A percentile compares a stretch with the other conserved stretches of the same genome.
These are phyloP conservation scores for Agonopterix heracliana DNA, from an alignment of 2,888 invertebrate species.

Conservation along the genomic window DNA sequence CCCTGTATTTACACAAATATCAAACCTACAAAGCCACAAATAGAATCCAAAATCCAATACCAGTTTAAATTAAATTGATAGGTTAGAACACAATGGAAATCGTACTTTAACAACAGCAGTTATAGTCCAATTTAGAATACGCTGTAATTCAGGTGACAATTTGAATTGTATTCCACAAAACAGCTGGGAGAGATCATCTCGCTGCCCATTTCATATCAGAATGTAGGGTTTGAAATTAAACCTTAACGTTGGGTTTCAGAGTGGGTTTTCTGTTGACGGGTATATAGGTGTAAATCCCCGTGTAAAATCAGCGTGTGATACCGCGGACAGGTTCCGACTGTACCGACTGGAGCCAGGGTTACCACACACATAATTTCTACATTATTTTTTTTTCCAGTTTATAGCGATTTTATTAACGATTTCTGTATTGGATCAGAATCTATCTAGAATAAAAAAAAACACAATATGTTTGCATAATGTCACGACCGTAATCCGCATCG, in stretches of 20 bases:
- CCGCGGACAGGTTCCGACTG: conserved; percentile 56
- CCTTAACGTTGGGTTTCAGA: conserved; percentile 16
- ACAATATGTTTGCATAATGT: too few relatives aligned
- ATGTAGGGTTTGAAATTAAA: conserved; percentile 16
- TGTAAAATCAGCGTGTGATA: conserved; percentile 48
- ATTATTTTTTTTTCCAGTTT: too few relatives aligned
- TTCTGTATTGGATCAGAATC: too few relatives aligned
- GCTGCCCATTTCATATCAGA: conserved; percentile 34
- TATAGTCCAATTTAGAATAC: conserved; percentile 32
- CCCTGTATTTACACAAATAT: conserved; percentile 12
- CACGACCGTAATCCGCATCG: too few relatives aligned
- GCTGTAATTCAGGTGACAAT: conserved; percentile 55
- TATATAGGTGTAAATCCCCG: conserved; percentile 46
- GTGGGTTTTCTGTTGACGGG: conserved; percentile 20
- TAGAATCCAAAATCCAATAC: conserved; percentile 11
- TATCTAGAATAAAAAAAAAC: too few relatives aligned
- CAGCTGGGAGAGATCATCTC: conserved; percentile 49
- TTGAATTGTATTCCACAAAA: conserved; percentile 56
- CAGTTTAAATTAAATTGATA: conserved; percentile 1
- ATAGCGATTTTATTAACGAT: too few relatives aligned
- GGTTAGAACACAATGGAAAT: conserved; percentile 11
- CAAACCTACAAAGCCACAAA: conserved; percentile 10
- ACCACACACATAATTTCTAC: not conserved
- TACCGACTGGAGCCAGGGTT: not conserved
- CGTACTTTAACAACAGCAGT: conserved; percentile 13